Evolutionary conservation across 2,113 vertebrate genomes (phyloP).

Genomic region (Prochilodus magdalenae): DNA sequence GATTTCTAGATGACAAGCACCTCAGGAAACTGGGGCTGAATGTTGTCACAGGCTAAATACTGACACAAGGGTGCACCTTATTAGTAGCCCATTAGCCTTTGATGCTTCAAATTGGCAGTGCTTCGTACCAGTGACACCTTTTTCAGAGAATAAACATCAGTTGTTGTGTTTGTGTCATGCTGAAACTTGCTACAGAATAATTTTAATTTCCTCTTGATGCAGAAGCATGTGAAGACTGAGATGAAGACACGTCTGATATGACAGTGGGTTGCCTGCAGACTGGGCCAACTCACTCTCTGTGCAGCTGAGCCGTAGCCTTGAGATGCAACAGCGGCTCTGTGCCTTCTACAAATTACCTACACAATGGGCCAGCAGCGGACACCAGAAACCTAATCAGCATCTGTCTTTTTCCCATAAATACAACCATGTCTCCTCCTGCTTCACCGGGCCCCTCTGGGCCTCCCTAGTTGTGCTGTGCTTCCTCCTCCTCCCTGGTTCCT

Average conservation of each 20-base stretch:
- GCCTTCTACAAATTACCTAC: constrained; percentile 46
- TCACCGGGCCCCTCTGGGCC: constrained; percentile 47
- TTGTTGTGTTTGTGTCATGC: too few relatives aligned
- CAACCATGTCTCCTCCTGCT: not conserved
- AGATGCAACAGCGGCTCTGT: constrained; percentile 51
- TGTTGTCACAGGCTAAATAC: too few relatives aligned
- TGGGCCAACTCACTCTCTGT: constrained; percentile 6
- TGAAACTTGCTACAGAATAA: not conserved
- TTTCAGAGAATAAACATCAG: too few relatives aligned
- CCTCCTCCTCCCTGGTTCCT: constrained; percentile 45
- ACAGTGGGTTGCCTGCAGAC: constrained; percentile 23
- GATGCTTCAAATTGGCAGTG: too few relatives aligned
- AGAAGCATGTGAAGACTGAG: constrained; percentile 24
- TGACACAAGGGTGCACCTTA: too few relatives aligned
- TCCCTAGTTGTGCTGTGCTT: constrained; percentile 57
- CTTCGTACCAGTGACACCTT: too few relatives aligned
- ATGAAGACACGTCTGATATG: constrained; percentile 19
- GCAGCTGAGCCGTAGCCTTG: constrained; percentile 36
- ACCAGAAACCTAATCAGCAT: constrained; percentile 15
- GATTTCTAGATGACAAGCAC: too few relatives aligned
- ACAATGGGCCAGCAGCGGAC: constrained; percentile 41
- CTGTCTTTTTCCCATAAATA: not conserved
- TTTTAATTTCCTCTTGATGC: not conserved
- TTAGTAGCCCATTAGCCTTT: too few relatives aligned
- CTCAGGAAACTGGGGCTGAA: too few relatives aligned